Evolutionary conservation across 2,797 vertebrate genomes (phyloP).

Genomic region (Sebastes steindachneri): DNA sequence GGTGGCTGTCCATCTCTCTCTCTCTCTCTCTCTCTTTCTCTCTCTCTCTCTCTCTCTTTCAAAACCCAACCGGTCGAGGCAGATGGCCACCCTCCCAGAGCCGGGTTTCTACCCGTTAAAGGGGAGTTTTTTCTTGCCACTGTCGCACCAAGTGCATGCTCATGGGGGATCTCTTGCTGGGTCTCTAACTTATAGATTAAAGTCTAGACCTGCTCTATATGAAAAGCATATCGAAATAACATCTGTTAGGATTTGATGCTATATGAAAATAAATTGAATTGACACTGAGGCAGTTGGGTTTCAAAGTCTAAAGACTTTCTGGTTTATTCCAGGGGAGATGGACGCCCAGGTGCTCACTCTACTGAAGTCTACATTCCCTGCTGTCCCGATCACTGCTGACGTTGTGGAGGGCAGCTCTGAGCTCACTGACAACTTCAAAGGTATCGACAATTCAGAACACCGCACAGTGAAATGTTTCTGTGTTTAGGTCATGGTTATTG

Average conservation of each 20-base stretch:
- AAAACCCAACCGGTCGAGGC: too few species aligned
- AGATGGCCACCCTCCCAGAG: too few species aligned
- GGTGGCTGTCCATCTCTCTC: rapidly evolving
- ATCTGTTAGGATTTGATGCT: too few species aligned
- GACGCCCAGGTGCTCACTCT: constrained; percentile 70
- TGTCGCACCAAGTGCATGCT: too few species aligned
- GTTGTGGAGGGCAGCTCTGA: constrained; percentile 72
- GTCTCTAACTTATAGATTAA: rapidly evolving
- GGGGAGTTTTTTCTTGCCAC: too few species aligned
- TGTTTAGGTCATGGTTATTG: neutral
- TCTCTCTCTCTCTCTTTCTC: too few species aligned
- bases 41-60: too few species aligned
- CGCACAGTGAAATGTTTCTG: neutral
- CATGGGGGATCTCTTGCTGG: too few species aligned
- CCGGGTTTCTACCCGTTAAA: too few species aligned
- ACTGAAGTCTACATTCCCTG: constrained; percentile 61
- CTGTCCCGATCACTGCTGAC: constrained; percentile 58
- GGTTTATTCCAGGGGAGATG: constrained; percentile 63
- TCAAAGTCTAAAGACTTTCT: neutral
- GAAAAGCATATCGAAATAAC: too few species aligned
- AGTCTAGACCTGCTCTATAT: too few species aligned
- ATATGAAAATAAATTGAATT: neutral
- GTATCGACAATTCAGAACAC: constrained; percentile 29
- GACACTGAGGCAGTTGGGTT: neutral
- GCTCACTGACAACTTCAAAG: constrained; percentile 70